Evolutionary conservation across 2,113 vertebrate species (phyloP).

Genomic region (Spizaetus ornatus): DNA sequence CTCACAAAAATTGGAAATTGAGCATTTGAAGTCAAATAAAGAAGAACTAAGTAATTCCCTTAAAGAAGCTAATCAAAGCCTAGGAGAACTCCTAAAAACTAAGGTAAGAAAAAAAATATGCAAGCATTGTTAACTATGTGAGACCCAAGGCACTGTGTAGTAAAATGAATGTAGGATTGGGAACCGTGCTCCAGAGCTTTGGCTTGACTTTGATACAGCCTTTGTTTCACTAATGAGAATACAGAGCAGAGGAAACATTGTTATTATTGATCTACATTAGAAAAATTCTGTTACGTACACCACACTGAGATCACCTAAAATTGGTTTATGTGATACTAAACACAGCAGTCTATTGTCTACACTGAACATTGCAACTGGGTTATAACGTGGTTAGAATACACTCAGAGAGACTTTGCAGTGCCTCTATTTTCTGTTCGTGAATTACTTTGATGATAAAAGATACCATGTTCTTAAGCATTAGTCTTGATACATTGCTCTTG

Average conservation of each 20-base stretch:
- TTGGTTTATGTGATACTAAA: not conserved
- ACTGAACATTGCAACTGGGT: not conserved
- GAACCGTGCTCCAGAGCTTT: not conserved
- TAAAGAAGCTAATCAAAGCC: slow-evolving; percentile 26
- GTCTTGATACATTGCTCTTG: not conserved
- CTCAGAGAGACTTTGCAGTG: not conserved
- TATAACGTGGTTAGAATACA: not conserved
- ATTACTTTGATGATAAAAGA: not conserved
- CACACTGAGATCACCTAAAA: not conserved
- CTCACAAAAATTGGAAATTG: slow-evolving; percentile 62
- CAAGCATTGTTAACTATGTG: not conserved
- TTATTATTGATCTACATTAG: not conserved
- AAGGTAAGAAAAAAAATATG: slow-evolving; percentile 36
- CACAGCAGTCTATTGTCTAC: not conserved
- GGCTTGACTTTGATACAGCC: not conserved
- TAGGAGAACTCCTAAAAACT: slow-evolving; percentile 46
- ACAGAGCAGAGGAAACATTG: not conserved
- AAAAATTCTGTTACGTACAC: not conserved
- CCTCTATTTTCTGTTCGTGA: not conserved
- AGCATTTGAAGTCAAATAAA: slow-evolving; percentile 59
- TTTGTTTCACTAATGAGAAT: not conserved
- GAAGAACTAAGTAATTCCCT: slow-evolving; percentile 63
- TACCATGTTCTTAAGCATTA: not conserved
- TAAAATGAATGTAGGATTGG: not conserved
- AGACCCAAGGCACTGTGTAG: not conserved